Conservation (phyloP, 2,888 invertebrate genomes). For the Mesorhabditis spiculigera region DNA sequence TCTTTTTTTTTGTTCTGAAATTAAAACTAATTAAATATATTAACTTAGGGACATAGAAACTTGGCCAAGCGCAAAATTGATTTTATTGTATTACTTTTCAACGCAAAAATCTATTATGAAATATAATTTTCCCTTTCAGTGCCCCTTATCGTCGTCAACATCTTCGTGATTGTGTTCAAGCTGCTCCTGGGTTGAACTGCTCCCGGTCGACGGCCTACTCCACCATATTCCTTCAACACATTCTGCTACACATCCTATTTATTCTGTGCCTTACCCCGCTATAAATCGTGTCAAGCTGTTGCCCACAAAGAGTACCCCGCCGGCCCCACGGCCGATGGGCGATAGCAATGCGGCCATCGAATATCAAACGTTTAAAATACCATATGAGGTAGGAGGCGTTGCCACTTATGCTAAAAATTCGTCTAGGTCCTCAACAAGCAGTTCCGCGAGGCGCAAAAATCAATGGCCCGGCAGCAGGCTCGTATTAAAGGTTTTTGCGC, state of each 20-base stretch:
- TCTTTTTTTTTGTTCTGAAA: too few relatives aligned
- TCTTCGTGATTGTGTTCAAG: slow-evolving; percentile 81
- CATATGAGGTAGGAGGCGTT: slow-evolving; percentile 74
- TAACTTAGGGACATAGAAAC: background rate
- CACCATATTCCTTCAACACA: too few relatives aligned
- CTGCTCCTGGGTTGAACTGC: slow-evolving; percentile 74
- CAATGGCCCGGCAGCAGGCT: slow-evolving; percentile 75
- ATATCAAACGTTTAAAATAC: slow-evolving; percentile 92
- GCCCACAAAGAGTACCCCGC: too few relatives aligned
- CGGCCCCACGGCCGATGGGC: background rate
- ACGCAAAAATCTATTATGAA: background rate
- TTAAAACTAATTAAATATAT: background rate
- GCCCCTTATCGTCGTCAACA: slow-evolving; percentile 86
- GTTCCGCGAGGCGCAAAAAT: slow-evolving; percentile 89
- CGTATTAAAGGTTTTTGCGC: slow-evolving; percentile 7
- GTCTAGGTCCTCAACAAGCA: slow-evolving; percentile 82
- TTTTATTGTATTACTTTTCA: background rate
- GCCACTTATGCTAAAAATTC: background rate
- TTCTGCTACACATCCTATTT: too few relatives aligned
- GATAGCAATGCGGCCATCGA: slow-evolving; percentile 84
- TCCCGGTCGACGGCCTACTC: too few relatives aligned
- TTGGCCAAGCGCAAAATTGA: slow-evolving; percentile 5
- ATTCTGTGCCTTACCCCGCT: too few relatives aligned
- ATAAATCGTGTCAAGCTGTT: too few relatives aligned
- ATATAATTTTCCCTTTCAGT: slow-evolving; percentile 70